Percentiles rank a stretch among this genome's conserved stretches.
Conservation (phyloP, 2,113 vertebrate genomes). For the Zapornia atra region DNA sequence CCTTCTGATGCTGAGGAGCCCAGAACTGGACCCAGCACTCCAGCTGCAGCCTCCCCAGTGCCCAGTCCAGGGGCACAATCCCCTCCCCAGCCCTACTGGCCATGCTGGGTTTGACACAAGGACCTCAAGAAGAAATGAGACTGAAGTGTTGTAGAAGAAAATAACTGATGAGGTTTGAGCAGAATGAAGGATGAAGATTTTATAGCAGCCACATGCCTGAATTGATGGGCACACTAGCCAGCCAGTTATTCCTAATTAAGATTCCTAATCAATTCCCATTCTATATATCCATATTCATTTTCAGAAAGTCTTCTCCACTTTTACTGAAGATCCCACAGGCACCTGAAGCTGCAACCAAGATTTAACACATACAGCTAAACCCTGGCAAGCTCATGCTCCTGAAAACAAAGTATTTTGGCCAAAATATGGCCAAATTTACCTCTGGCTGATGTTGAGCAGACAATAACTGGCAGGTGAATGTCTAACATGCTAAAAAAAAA, state of each 20-base stretch:
- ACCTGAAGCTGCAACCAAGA: not conserved
- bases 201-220: not conserved
- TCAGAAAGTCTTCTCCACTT: too few relatives aligned
- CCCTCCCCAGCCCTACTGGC: too few relatives aligned
- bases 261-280: not conserved
- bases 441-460: not conserved
- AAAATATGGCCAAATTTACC: not conserved
- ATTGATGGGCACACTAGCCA: not conserved
- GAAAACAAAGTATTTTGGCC: not conserved
- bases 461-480: not conserved
- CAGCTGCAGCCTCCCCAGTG: too few relatives aligned
- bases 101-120: too few relatives aligned
- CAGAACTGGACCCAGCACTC: too few relatives aligned
- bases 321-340: too few relatives aligned
- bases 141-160: accelerated
- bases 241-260: not conserved
- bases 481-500: accelerated
- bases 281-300: not conserved
- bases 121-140: not conserved
- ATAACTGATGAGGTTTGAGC: not conserved
- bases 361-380: not conserved
- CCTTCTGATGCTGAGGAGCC: too few relatives aligned
- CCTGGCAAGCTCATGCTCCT: not conserved
- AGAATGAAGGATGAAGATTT: not conserved
- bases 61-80: too few relatives aligned